Evolutionary conservation across 1,140 invertebrate genomes (phyloP).

Genomic region (Papilio machaon): DNA sequence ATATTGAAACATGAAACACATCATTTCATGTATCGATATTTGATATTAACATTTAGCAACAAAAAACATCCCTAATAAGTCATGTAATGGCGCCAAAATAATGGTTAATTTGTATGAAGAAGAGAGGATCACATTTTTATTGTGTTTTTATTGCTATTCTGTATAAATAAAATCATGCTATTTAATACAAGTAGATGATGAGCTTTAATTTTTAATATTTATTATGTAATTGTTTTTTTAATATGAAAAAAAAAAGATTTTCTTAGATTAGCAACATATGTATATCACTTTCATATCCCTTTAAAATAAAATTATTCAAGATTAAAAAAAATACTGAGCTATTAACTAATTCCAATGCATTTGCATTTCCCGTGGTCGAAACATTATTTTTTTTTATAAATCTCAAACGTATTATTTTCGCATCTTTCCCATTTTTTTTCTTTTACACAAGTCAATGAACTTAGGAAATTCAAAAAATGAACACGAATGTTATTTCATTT

Average conservation of each 20-base stretch:
- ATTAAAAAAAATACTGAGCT: not conserved
- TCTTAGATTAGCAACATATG: not conserved
- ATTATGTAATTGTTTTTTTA: slow-evolving; percentile 2
- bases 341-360: not conserved
- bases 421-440: too few relatives aligned
- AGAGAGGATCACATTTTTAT: not conserved
- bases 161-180: not conserved
- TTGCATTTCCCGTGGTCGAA: not conserved
- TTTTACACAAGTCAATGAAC: too few relatives aligned
- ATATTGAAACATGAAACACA: not conserved
- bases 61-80: not conserved
- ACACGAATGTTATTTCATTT: too few relatives aligned
- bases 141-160: not conserved
- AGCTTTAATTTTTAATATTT: slow-evolving; percentile 26
- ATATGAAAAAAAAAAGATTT: not conserved
- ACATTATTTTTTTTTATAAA: not conserved
- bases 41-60: not conserved
- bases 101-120: not conserved
- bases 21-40: not conserved
- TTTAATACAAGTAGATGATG: slow-evolving; percentile 15
- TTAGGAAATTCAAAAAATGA: not conserved
- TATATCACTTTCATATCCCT: slow-evolving; percentile 5
- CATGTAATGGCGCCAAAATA: slow-evolving; percentile 15
- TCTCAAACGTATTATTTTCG: too few relatives aligned
- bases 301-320: not conserved